A percentile compares a stretch with the other conserved stretches of the same genome.
Conservation (phyloP, 2,888 invertebrate genomes). For the Endotricha flammealis region DNA sequence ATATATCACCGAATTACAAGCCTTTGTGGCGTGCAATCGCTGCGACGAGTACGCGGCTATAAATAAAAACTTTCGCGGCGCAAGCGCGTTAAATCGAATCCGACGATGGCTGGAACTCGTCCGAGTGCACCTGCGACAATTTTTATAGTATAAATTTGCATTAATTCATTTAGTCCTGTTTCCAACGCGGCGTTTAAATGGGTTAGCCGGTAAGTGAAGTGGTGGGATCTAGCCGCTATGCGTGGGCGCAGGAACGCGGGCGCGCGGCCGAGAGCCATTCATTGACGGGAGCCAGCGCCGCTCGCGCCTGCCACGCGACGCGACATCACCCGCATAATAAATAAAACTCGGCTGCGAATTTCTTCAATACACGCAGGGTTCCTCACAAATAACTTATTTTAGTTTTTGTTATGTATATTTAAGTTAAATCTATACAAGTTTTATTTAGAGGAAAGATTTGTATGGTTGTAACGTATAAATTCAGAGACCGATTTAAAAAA, state of each 20-base stretch:
- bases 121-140: constrained; percentile 75
- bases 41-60: constrained; percentile 45
- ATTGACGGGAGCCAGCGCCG: constrained; percentile 12
- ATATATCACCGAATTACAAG: constrained; percentile 33
- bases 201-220: constrained; percentile 77
- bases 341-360: no score
- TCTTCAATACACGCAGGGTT: no score
- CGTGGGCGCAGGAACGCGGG: constrained; percentile 18
- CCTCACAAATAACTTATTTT: no score
- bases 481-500: no score
- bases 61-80: constrained; percentile 70
- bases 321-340: no score
- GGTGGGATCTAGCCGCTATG: constrained; percentile 56
- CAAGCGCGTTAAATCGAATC: constrained; percentile 74
- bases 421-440: no score
- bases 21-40: constrained; percentile 44
- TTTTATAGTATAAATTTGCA: constrained; percentile 78
- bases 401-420: no score
- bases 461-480: no score
- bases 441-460: no score
- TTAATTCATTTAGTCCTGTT: constrained; percentile 78
- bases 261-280: constrained; percentile 16
- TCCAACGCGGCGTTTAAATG: constrained; percentile 69
- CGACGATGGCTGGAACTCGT: constrained; percentile 70
- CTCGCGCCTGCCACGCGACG: constrained; percentile 29